These are phyloP conservation scores for Paratrypauchen microcephalus DNA, from an alignment of 2,797 vertebrate genomes.

Conservation along the genomic window DNA sequence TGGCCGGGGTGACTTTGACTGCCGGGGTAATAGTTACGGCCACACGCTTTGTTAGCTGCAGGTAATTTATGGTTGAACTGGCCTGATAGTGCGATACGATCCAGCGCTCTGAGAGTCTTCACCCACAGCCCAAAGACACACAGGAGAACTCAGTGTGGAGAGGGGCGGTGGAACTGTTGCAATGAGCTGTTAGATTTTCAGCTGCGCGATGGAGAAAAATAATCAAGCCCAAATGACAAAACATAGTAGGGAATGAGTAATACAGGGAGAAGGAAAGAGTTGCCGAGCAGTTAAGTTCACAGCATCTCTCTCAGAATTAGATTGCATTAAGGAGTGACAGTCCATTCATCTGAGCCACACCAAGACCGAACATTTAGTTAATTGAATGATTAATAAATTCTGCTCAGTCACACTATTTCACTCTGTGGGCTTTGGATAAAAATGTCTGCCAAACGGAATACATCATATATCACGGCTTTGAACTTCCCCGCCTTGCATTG, in stretches of 20 bases:
- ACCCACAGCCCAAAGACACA: conserved; percentile 67
- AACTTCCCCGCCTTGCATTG: conserved; percentile 31
- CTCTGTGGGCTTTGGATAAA: conserved; percentile 81
- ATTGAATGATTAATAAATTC: conserved; percentile 99
- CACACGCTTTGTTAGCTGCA: conserved; percentile 75
- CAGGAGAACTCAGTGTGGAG: conserved; percentile 33
- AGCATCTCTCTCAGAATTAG: conserved; percentile 85
- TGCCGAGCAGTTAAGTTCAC: conserved; percentile 84
- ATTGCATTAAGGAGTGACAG: conserved; percentile 97
- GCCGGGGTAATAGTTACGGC: conserved; percentile 75
- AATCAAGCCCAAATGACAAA: conserved; percentile 39
- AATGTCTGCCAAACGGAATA: conserved; percentile 70
- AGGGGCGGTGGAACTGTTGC: conserved; percentile 23
- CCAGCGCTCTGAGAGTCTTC: conserved; percentile 67
- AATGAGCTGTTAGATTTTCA: conserved; percentile 12
- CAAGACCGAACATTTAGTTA: conserved; percentile 97
- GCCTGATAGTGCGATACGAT: conserved; percentile 74
- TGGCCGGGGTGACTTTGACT: conserved; percentile 74
- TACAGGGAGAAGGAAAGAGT: conserved; percentile 57
- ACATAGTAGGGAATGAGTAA: conserved; percentile 49
- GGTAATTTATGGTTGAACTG: conserved; percentile 77
- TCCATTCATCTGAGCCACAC: conserved; percentile 95
- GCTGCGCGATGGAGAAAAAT: conserved; percentile 33
- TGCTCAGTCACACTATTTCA: conserved; percentile 98
- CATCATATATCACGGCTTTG: conserved; percentile 64